phyloP scores from a whole-genome alignment of 2,888 invertebrate genomes.

The Chymomyza amoena region DNA sequence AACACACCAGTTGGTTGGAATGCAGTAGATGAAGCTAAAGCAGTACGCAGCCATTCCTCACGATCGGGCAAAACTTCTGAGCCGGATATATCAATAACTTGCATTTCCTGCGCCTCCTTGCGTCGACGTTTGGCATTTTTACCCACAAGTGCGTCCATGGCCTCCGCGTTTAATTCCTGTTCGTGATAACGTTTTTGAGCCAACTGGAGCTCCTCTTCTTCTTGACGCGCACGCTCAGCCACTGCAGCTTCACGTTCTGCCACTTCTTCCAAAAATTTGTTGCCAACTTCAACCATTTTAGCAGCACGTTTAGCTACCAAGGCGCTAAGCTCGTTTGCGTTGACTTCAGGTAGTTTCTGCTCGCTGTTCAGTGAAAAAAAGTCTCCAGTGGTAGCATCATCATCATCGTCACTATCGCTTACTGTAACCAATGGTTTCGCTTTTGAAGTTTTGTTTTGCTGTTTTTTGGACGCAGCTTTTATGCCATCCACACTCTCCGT shows the following conservation, averaged over 20 bases:
- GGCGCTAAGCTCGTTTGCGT: slow-evolving; percentile 77
- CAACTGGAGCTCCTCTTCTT: slow-evolving; percentile 37
- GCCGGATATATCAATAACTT: slow-evolving; percentile 90
- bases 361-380: slow-evolving; percentile 78
- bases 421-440: slow-evolving; percentile 34
- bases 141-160: slow-evolving; percentile 85
- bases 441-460: slow-evolving; percentile 36
- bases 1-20: slow-evolving; percentile 79
- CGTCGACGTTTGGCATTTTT: slow-evolving; percentile 82
- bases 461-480: slow-evolving; percentile 25
- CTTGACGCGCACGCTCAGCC: slow-evolving; percentile 21
- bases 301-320: slow-evolving; percentile 76
- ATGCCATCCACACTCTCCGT: slow-evolving; percentile 71
- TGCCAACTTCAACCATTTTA: slow-evolving; percentile 70
- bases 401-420: slow-evolving; percentile 80
- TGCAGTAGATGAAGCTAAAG: slow-evolving; percentile 85
- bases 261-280: slow-evolving; percentile 50
- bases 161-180: slow-evolving; percentile 61
- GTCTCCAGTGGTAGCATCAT: slow-evolving; percentile 72
- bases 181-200: slow-evolving; percentile 61
- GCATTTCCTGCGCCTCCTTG: slow-evolving; percentile 79
- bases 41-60: slow-evolving; percentile 90
- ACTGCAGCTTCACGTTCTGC: slow-evolving; percentile 23
- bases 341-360: slow-evolving; percentile 80
- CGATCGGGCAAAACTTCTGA: slow-evolving; percentile 89